Conservation (phyloP, 2,797 vertebrate species). For the Bothrops alternatus region DNA sequence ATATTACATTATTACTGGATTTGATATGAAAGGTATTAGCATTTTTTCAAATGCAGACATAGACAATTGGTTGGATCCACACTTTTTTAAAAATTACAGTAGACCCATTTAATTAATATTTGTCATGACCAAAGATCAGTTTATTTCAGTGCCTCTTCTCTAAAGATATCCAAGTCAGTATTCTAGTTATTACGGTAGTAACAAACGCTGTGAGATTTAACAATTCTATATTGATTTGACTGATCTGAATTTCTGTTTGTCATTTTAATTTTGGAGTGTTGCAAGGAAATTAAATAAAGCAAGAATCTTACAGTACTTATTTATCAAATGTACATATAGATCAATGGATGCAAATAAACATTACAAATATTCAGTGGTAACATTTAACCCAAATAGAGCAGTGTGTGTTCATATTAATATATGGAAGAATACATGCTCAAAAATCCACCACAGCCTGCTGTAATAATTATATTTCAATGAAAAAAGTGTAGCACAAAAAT, state of each 20-base stretch:
- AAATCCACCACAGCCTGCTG: slow-evolving; percentile 24
- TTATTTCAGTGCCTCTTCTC: neutral
- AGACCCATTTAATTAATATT: neutral
- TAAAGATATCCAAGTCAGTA: neutral
- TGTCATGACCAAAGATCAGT: neutral
- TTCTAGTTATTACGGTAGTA: slow-evolving; percentile 4
- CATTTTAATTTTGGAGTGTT: slow-evolving; percentile 2
- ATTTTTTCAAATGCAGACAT: neutral
- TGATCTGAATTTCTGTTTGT: neutral
- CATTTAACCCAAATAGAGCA: neutral
- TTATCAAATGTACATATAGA: slow-evolving; percentile 8
- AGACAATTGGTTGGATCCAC: neutral
- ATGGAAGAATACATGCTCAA: slow-evolving; percentile 41
- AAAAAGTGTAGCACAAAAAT: slow-evolving; percentile 37
- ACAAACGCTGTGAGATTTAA: neutral
- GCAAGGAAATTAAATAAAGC: neutral
- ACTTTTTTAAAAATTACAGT: neutral
- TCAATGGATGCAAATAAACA: neutral
- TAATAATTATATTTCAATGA: slow-evolving; percentile 35
- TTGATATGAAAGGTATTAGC: neutral
- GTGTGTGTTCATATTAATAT: slow-evolving; percentile 34
- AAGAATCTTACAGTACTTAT: neutral
- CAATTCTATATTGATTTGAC: neutral
- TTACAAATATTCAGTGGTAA: slow-evolving; percentile 2
- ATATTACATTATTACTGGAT: slow-evolving; percentile 3